Percentiles rank a stretch among this genome's conserved stretches.
phyloP scores from a whole-genome alignment of 2,888 invertebrate species.

The Platynereis dumerilii region DNA sequence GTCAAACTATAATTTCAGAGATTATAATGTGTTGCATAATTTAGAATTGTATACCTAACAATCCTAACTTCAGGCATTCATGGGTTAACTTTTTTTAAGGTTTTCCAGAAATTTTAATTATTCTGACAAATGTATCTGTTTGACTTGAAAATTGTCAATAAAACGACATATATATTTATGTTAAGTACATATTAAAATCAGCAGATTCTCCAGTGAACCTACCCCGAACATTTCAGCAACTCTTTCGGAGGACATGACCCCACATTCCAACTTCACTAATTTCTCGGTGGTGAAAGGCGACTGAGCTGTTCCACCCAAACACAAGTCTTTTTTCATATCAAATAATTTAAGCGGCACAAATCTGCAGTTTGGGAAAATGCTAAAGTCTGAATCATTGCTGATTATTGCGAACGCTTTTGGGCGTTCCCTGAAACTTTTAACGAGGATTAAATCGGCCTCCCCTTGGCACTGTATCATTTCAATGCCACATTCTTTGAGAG shows the following conservation, averaged over 20 bases:
- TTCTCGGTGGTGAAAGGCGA: constrained; percentile 37
- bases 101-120: too few relatives aligned
- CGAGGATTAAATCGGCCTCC: constrained; percentile 55
- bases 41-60: too few relatives aligned
- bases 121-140: too few relatives aligned
- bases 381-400: constrained; percentile 60
- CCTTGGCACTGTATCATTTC: constrained; percentile 46
- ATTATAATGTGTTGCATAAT: too few relatives aligned
- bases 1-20: too few relatives aligned
- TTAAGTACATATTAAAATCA: too few relatives aligned
- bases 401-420: constrained; percentile 52
- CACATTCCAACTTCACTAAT: constrained; percentile 46
- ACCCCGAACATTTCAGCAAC: constrained; percentile 26
- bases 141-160: too few relatives aligned
- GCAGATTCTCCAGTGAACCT: too few relatives aligned
- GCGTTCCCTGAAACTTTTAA: constrained; percentile 45
- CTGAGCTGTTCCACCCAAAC: constrained; percentile 31
- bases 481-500: constrained; percentile 48
- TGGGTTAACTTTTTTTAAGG: too few relatives aligned
- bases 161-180: too few relatives aligned
- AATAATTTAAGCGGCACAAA: constrained; percentile 50
- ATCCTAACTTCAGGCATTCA: too few relatives aligned
- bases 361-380: constrained; percentile 47
- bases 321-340: constrained; percentile 52
- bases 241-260: constrained; percentile 40